A percentile compares a stretch with the other conserved stretches of the same genome.
phyloP scores from a whole-genome alignment of 2,888 invertebrate genomes.

The Eupithecia inturbata region DNA sequence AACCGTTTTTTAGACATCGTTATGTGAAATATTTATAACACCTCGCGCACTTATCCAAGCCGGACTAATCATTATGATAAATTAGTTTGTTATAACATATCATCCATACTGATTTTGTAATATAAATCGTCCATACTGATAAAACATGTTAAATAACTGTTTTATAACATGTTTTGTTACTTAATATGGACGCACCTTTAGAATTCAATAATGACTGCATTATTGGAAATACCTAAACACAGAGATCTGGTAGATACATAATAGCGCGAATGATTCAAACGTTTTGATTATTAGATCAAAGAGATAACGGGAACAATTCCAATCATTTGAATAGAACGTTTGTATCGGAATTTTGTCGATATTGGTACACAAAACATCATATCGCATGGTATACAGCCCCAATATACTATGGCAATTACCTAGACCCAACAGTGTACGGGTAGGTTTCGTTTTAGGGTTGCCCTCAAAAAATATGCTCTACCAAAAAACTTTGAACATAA shows the following conservation, averaged over 20 bases:
- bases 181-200: too few species aligned
- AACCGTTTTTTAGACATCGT: too few species aligned
- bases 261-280: neutral
- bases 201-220: neutral
- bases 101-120: too few species aligned
- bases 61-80: neutral
- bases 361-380: constrained; percentile 25
- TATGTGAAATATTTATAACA: too few species aligned
- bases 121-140: too few species aligned
- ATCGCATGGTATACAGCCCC: constrained; percentile 25
- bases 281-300: neutral
- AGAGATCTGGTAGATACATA: neutral
- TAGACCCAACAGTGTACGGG: constrained; percentile 21
- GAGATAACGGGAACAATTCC: constrained; percentile 8
- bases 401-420: constrained; percentile 35
- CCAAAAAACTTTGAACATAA: neutral
- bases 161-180: too few species aligned
- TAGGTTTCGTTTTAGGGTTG: constrained; percentile 26
- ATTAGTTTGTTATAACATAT: too few species aligned
- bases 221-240: neutral
- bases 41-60: neutral
- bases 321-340: constrained; percentile 23
- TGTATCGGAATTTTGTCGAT: constrained; percentile 14
- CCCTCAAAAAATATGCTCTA: neutral
- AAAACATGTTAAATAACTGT: too few species aligned